Evolutionary conservation across 2,888 invertebrate genomes (phyloP), one percentile per base, ranked within the genome.

Genomic region (Acrocera orbiculus): DNA sequence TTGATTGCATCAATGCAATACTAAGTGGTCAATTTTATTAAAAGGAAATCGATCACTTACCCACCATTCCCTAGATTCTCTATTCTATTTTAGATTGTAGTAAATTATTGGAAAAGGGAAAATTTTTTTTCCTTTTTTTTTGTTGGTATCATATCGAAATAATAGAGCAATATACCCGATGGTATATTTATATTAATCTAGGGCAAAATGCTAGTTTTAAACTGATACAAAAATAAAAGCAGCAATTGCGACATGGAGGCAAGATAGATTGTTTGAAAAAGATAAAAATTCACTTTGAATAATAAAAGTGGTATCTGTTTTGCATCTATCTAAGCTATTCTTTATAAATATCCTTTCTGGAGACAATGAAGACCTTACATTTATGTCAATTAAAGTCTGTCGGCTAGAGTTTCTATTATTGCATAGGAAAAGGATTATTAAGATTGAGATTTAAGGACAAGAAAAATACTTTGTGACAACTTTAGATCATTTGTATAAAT

Each of bases 341-440:
- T 19, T 26, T 33, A 33, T 33, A 33, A 33, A 33, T 27, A 27
- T 15, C 33, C 16, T 3, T 10, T 22, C 10, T 27, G 19, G 17
- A 27, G 33, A 20, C 34, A 27, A 10, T 16, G 8, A 28, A 27
- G 34, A 34, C 22, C 22, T 30, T 19, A 23, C 28, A 34, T 34
- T 34, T 34, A 34, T 24, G 34, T 34, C 34, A 34, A 34, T 34
- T 34, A n/a, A n/a, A n/a, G n/a, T n/a, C n/a, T n/a, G n/a, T n/a
- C n/a, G n/a, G n/a, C n/a, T n/a, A n/a, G n/a, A n/a, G n/a, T n/a
- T n/a, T n/a, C n/a, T n/a, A n/a, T n/a, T n/a, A n/a, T n/a, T n/a
- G n/a, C n/a, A n/a, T n/a, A n/a, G n/a, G n/a, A n/a, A n/a, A n/a
- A n/a, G n/a, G n/a, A n/a, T n/a, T n/a, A n/a, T n/a, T n/a, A n/a